Evolutionary conservation across 2,888 invertebrate species (phyloP).

Genomic region (Crossocerus cetratus): DNA sequence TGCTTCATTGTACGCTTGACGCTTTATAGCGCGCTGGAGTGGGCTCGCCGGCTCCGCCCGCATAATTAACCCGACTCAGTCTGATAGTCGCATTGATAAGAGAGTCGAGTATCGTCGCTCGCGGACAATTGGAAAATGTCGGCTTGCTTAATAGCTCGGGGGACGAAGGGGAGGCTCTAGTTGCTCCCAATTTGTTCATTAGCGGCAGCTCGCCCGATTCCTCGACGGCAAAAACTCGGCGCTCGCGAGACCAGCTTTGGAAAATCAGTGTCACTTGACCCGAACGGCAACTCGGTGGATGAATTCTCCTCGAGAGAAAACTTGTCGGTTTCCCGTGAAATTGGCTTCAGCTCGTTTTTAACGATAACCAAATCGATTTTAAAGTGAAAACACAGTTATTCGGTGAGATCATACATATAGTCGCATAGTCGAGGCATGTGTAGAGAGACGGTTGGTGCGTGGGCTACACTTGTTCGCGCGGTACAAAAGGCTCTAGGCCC

Average conservation of each 20-base stretch:
- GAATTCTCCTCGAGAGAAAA: slow-evolving; percentile 27
- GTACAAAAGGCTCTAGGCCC: slow-evolving; percentile 17
- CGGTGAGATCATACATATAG: too few relatives aligned
- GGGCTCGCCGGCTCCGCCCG: not conserved
- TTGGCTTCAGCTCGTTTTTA: too few relatives aligned
- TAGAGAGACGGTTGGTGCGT: too few relatives aligned
- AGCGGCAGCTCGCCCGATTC: not conserved
- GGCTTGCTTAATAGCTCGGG: slow-evolving; percentile 29
- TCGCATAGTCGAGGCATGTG: too few relatives aligned
- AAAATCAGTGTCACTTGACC: not conserved
- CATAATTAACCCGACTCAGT: slow-evolving; percentile 53
- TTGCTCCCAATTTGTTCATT: slow-evolving; percentile 37
- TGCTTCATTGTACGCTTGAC: not conserved
- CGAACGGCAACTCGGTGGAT: not conserved
- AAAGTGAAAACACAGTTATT: too few relatives aligned
- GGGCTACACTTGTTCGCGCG: too few relatives aligned
- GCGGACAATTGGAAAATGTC: slow-evolving; percentile 47
- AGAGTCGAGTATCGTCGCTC: slow-evolving; percentile 27
- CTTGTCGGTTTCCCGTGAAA: slow-evolving; percentile 5
- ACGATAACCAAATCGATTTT: too few relatives aligned
- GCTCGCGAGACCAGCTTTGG: not conserved
- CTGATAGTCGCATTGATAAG: slow-evolving; percentile 53
- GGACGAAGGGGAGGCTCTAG: slow-evolving; percentile 8
- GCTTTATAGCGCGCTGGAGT: too few relatives aligned
- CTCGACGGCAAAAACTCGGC: too few relatives aligned